Conservation (phyloP, 1,140 invertebrate genomes). For the Armadillidium nasatum region DNA sequence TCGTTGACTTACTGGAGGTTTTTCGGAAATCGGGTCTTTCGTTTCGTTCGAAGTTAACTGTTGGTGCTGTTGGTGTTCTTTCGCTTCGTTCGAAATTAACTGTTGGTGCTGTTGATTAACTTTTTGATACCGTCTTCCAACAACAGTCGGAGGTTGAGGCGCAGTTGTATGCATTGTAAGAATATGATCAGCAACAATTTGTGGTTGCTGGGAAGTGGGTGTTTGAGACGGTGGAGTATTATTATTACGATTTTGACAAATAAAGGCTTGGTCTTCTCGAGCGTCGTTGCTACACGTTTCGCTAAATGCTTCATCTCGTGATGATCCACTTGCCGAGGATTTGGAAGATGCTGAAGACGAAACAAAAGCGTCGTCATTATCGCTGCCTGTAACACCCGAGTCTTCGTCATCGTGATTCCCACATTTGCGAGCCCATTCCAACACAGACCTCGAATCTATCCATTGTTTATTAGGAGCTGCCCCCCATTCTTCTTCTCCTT, state of each 20-base stretch:
- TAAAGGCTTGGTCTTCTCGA: neutral
- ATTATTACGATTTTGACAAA: neutral
- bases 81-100: neutral
- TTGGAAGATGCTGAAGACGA: slow-evolving; percentile 28
- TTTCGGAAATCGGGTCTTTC: neutral
- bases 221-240: slow-evolving; percentile 20
- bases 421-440: slow-evolving; percentile 40
- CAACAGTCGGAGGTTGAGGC: slow-evolving; percentile 16
- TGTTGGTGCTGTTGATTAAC: neutral
- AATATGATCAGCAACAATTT: slow-evolving; percentile 40
- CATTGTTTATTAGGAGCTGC: slow-evolving; percentile 31
- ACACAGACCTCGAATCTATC: slow-evolving; percentile 39
- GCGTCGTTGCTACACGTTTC: slow-evolving; percentile 36
- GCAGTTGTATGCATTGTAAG: slow-evolving; percentile 39
- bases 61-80: neutral
- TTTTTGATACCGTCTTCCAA: slow-evolving; percentile 38
- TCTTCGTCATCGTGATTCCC: slow-evolving; percentile 39
- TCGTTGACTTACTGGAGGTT: neutral
- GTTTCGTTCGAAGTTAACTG: neutral
- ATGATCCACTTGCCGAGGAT: slow-evolving; percentile 14
- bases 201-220: slow-evolving; percentile 23
- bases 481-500: slow-evolving; percentile 38
- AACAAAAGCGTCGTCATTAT: slow-evolving; percentile 34
- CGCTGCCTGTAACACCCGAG: slow-evolving; percentile 39
- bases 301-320: slow-evolving; percentile 40